Evolutionary conservation across 2,797 vertebrate genomes (phyloP).

Genomic region (Morus bassanus): DNA sequence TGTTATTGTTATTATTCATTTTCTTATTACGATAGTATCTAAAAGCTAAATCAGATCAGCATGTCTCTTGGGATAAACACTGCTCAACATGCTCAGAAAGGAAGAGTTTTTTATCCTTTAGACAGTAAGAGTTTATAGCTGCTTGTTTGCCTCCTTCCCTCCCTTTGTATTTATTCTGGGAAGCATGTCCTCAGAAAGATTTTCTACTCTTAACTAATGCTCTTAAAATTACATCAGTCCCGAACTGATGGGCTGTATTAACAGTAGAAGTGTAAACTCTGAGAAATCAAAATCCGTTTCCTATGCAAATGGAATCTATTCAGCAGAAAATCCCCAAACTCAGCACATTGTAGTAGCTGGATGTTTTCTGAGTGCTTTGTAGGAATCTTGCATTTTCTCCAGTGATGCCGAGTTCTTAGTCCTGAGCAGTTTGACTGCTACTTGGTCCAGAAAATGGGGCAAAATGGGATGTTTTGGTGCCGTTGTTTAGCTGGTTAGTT

Average conservation of each 20-base stretch:
- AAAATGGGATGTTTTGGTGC: background rate
- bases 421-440: background rate
- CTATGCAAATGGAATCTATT: background rate
- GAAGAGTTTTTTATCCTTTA: background rate
- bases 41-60: background rate
- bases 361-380: background rate
- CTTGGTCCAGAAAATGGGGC: background rate
- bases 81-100: background rate
- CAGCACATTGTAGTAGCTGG: background rate
- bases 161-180: background rate
- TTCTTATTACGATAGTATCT: background rate
- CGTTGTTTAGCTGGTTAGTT: background rate
- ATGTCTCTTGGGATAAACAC: background rate
- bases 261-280: background rate
- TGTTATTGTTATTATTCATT: background rate
- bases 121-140: background rate
- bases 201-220: background rate
- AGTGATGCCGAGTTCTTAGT: accelerated
- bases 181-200: background rate
- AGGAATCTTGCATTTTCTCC: background rate
- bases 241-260: background rate
- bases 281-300: background rate
- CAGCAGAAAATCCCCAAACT: background rate
- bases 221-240: background rate
- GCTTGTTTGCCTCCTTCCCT: background rate